Evolutionary conservation across 2,113 vertebrate genomes (phyloP).

Genomic region (Oophaga pumilio): DNA sequence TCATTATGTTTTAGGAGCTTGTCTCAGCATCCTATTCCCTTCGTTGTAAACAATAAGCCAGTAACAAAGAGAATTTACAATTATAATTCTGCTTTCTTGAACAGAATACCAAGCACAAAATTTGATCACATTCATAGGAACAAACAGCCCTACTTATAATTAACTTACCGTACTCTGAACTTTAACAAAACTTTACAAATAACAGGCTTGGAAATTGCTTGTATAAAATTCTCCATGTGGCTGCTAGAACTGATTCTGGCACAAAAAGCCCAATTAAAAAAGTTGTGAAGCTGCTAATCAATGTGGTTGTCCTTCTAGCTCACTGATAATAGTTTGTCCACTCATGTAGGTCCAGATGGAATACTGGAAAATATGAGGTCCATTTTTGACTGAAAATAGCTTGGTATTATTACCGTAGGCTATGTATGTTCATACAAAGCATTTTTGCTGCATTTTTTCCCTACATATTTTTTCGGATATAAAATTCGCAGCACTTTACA

Average conservation of each 20-base stretch:
- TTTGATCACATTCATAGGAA: not conserved
- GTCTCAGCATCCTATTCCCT: not conserved
- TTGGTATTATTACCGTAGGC: not conserved
- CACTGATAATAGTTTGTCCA: not conserved
- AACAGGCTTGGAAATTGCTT: not conserved
- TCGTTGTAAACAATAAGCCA: not conserved
- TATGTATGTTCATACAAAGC: no score
- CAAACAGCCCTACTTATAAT: not conserved
- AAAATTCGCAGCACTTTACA: no score
- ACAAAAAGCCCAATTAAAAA: not conserved
- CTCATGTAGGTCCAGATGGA: not conserved
- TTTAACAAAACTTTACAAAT: not conserved
- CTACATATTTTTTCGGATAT: no score
- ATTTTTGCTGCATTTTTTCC: no score
- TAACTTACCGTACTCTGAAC: no score
- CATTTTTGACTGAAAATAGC: not conserved
- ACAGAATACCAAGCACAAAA: not conserved
- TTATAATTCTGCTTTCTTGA: conserved; percentile 10
- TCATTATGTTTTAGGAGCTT: not conserved
- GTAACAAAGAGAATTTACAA: not conserved
- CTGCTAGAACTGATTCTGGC: not conserved
- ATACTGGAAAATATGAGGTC: not conserved
- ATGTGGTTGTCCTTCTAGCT: no score
- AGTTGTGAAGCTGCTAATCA: no score
- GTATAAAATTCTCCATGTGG: not conserved